These are phyloP conservation scores for Lasioglossum albipes DNA, from an alignment of 1,140 invertebrate species.

Conservation along the genomic window DNA sequence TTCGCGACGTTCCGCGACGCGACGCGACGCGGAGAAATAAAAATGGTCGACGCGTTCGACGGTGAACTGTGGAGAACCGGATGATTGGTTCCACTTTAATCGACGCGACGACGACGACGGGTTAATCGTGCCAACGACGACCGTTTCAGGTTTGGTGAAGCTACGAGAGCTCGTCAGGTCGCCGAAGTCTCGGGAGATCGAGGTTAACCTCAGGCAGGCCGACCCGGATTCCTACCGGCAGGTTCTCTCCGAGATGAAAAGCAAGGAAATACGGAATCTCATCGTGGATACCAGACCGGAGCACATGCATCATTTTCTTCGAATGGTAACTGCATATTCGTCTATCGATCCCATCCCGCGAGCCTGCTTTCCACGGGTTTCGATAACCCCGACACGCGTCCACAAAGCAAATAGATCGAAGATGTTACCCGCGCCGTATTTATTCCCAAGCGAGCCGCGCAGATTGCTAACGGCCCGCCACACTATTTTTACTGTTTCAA, in stretches of 20 bases:
- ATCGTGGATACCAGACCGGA: slow-evolving; percentile 83
- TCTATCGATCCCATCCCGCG: slow-evolving; percentile 18
- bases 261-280: slow-evolving; percentile 83
- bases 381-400: slow-evolving; percentile 19
- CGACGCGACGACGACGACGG: neutral
- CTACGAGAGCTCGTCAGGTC: slow-evolving; percentile 80
- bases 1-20: no score
- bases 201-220: slow-evolving; percentile 82
- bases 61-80: neutral
- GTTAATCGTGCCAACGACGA: neutral
- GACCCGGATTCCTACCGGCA: slow-evolving; percentile 82
- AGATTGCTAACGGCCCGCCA: neutral
- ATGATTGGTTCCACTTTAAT: slow-evolving; percentile 10
- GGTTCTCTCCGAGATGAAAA: slow-evolving; percentile 83
- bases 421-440: neutral
- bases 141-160: slow-evolving; percentile 82
- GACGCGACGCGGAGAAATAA: neutral
- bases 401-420: slow-evolving; percentile 13
- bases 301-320: slow-evolving; percentile 83
- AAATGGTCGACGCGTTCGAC: neutral
- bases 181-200: slow-evolving; percentile 77
- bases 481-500: no score
- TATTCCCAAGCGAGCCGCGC: neutral
- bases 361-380: neutral
- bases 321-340: slow-evolving; percentile 78